Conservation (phyloP, 2,797 vertebrate genomes). For the Yasuhikotakia modesta region DNA sequence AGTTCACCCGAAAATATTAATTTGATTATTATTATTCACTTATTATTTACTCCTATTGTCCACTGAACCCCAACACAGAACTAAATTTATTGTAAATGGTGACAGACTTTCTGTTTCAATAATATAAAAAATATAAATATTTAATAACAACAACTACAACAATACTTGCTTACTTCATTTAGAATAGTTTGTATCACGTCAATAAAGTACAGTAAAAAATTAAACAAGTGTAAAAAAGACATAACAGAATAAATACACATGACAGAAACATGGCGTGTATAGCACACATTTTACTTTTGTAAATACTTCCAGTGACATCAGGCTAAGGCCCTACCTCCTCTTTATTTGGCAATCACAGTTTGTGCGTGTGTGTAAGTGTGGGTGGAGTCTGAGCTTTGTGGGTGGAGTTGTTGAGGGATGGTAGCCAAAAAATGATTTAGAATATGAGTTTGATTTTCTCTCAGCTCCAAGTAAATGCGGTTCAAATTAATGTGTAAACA, state of each 20-base stretch:
- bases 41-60: too few relatives aligned
- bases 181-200: not conserved
- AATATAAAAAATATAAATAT: too few relatives aligned
- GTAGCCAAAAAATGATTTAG: slow-evolving; percentile 40
- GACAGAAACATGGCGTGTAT: not conserved
- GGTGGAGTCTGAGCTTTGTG: not conserved
- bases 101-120: too few relatives aligned
- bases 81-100: too few relatives aligned
- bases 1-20: too few relatives aligned
- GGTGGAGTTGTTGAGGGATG: slow-evolving; percentile 10
- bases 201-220: not conserved
- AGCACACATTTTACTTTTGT: slow-evolving; percentile 22
- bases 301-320: slow-evolving; percentile 65
- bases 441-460: slow-evolving; percentile 68
- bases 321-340: slow-evolving; percentile 48
- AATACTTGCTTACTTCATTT: too few relatives aligned
- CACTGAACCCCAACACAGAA: too few relatives aligned
- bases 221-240: not conserved
- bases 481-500: slow-evolving; percentile 66
- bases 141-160: too few relatives aligned
- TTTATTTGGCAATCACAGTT: slow-evolving; percentile 41
- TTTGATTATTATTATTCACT: too few relatives aligned
- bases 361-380: not conserved
- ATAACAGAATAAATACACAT: too few relatives aligned
- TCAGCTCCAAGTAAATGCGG: slow-evolving; percentile 49